A percentile compares a stretch with the other conserved stretches of the same genome.
Conservation (phyloP, 2,888 invertebrate species). For the Caenorhabditis wallacei region DNA sequence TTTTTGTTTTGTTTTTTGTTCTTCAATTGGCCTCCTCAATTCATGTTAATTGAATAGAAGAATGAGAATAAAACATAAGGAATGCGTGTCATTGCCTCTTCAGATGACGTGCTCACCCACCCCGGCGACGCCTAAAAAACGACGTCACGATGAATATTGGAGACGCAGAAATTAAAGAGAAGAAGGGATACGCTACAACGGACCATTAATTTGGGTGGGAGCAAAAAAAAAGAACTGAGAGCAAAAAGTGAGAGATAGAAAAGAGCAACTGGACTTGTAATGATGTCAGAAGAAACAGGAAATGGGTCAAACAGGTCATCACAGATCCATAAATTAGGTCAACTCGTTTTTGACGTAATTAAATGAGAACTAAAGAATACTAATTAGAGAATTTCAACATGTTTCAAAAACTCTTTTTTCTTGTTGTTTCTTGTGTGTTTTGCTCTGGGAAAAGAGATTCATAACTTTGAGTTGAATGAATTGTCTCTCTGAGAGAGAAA, state of each 20-base stretch:
- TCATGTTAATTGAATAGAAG: constrained; percentile 53
- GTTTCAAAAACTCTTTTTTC: background rate
- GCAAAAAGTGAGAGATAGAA: constrained; percentile 10
- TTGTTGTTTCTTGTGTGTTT: background rate
- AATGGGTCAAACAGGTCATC: constrained; percentile 49
- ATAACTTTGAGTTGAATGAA: constrained; percentile 5
- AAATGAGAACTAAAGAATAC: background rate
- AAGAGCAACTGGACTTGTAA: constrained; percentile 44
- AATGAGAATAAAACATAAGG: constrained; percentile 56
- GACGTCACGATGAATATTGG: constrained; percentile 35
- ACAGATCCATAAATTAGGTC: constrained; percentile 25
- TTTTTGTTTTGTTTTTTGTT: constrained; percentile 37
- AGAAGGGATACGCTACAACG: constrained; percentile 46
- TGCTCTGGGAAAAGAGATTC: constrained; percentile 14
- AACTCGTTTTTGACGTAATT: constrained; percentile 24
- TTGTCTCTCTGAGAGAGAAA: too few relatives aligned
- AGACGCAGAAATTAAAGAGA: constrained; percentile 41
- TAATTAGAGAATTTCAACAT: constrained; percentile 1
- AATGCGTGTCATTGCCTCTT: constrained; percentile 50
- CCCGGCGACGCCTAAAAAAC: background rate
- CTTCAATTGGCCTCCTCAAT: constrained; percentile 32
- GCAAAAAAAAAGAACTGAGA: constrained; percentile 16
- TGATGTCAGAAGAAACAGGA: constrained; percentile 57
- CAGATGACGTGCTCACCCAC: constrained; percentile 46
- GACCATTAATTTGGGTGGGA: constrained; percentile 57